Conservation (phyloP, 2,888 invertebrate species). For the Noctua janthe region DNA sequence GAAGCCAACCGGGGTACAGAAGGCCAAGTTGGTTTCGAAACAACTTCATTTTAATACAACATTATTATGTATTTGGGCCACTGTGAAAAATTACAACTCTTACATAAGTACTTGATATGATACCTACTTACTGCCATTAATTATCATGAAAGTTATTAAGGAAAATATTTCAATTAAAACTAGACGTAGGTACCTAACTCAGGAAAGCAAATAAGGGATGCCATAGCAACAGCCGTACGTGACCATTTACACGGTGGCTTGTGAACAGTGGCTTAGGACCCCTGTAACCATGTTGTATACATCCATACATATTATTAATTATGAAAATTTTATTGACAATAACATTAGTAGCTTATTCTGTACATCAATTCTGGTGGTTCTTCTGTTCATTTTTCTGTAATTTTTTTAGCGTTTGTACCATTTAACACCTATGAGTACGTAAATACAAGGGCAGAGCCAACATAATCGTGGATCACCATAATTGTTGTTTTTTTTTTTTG, state of each 20-base stretch:
- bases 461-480: background rate
- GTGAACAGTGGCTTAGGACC: background rate
- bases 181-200: background rate
- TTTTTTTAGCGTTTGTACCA: background rate
- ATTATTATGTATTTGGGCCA: conserved; percentile 85
- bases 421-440: background rate
- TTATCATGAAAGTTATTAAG: background rate
- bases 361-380: background rate
- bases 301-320: too few species aligned
- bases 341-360: background rate
- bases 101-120: conserved; percentile 40
- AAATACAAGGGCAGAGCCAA: background rate
- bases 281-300: background rate
- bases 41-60: conserved; percentile 77
- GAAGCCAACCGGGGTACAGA: conserved; percentile 76
- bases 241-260: background rate
- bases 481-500: background rate
- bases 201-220: background rate
- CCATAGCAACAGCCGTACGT: background rate
- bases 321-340: conserved; percentile 1
- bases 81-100: conserved; percentile 75
- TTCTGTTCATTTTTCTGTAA: too few species aligned
- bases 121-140: conserved; percentile 26
- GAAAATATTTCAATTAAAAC: conserved; percentile 2
- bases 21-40: conserved; percentile 84